Percentiles rank a stretch among this genome's conserved stretches.
Evolutionary conservation across 2,797 vertebrate species (phyloP).

Genomic region (Hydrolagus colliei): DNA sequence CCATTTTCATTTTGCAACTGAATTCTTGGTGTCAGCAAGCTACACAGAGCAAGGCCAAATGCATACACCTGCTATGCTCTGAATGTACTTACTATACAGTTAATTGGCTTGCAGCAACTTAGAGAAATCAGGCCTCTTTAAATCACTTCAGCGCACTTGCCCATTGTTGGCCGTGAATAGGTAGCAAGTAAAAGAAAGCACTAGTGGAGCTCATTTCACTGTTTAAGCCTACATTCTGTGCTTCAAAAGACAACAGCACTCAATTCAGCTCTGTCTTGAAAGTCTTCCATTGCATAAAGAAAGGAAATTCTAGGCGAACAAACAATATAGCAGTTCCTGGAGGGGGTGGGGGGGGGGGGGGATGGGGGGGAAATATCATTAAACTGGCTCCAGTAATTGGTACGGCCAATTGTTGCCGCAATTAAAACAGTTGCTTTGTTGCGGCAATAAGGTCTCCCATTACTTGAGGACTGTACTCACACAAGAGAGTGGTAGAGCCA

Average conservation of each 20-base stretch:
- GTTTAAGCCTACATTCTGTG: conserved; percentile 96
- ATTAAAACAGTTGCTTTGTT: conserved; percentile 81
- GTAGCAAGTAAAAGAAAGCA: conserved; percentile 99
- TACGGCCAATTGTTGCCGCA: conserved; percentile 48
- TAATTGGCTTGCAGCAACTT: conserved; percentile 99
- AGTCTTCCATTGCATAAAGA: conserved; percentile 67
- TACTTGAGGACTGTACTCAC: conserved; percentile 90
- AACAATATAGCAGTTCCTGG: conserved; percentile 83
- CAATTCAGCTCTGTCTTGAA: conserved; percentile 94
- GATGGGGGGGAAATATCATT: conserved; percentile 84
- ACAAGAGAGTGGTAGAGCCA: conserved; percentile 95
- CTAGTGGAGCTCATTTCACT: conserved; percentile 99
- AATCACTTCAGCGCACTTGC: conserved; percentile 99
- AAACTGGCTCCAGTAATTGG: conserved; percentile 95
- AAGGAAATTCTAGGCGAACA: conserved; percentile 88
- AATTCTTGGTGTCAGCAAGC: conserved; percentile 81
- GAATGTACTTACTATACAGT: conserved; percentile 99
- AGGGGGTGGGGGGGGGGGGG: too few relatives aligned
- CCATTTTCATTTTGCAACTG: conserved; percentile 76
- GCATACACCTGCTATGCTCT: conserved; percentile 99
- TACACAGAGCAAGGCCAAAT: conserved; percentile 81
- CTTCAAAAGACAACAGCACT: conserved; percentile 98
- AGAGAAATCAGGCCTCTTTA: conserved; percentile 97
- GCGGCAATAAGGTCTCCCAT: conserved; percentile 75
- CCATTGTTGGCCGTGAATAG: conserved; percentile 96